Conservation (phyloP, 2,113 vertebrate genomes). For the Hylia prasina region DNA sequence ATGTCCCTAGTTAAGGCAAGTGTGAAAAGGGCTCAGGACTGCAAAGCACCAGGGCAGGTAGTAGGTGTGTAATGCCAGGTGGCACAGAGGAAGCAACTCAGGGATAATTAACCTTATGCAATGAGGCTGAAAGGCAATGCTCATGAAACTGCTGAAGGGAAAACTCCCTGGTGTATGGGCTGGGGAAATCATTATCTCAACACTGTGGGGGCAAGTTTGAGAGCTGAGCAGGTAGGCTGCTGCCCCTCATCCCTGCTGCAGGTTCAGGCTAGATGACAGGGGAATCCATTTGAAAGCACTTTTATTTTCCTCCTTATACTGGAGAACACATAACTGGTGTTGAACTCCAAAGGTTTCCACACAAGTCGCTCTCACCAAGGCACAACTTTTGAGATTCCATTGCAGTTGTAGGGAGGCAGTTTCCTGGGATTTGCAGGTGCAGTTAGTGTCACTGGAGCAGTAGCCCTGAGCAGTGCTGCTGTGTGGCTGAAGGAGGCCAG, state of each 20-base stretch:
- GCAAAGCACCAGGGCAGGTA: neutral
- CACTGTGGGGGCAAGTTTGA: neutral
- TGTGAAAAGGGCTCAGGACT: neutral
- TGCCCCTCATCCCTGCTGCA: neutral
- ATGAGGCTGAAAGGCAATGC: neutral
- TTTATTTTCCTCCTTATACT: neutral
- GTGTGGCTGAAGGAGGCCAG: neutral
- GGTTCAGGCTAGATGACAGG: neutral
- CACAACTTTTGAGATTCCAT: neutral
- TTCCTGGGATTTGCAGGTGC: neutral
- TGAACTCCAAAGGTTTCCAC: neutral
- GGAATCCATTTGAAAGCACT: neutral
- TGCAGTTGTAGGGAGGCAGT: neutral
- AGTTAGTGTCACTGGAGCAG: neutral
- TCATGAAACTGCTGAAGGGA: neutral
- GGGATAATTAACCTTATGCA: neutral
- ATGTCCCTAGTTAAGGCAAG: neutral
- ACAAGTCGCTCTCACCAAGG: fast-evolving
- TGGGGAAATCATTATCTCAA: neutral
- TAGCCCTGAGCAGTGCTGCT: neutral
- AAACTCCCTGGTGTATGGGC: neutral
- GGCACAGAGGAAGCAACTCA: neutral
- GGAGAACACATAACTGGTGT: neutral
- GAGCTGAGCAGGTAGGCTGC: neutral
- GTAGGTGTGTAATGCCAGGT: neutral